Conservation (phyloP, 2,113 vertebrate species). For the Hassar affinis region DNA sequence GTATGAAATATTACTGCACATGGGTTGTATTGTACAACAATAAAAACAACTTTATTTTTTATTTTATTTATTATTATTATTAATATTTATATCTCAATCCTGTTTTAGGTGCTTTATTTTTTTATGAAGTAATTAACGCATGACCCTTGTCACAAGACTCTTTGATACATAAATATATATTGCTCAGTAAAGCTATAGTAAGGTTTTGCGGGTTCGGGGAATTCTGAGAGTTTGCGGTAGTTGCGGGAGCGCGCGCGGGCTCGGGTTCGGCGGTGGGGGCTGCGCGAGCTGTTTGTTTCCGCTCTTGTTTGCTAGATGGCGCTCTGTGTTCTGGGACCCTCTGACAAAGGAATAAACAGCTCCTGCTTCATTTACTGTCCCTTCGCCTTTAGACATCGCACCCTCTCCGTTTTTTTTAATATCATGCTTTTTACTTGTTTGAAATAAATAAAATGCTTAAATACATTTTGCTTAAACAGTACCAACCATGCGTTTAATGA, state of each 20-base stretch:
- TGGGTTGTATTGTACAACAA: neutral
- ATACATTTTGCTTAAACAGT: neutral
- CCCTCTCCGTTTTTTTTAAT: slow-evolving; percentile 14
- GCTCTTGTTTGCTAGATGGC: slow-evolving; percentile 91
- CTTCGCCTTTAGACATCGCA: slow-evolving; percentile 31
- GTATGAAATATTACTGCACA: neutral
- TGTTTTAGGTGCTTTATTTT: too few relatives aligned
- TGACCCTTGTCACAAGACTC: too few relatives aligned
- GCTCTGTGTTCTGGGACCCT: slow-evolving; percentile 85
- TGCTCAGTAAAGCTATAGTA: neutral
- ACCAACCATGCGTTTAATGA: neutral
- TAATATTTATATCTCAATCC: too few relatives aligned
- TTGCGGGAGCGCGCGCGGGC: slow-evolving; percentile 48
- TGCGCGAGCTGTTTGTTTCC: slow-evolving; percentile 73
- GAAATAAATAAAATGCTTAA: neutral
- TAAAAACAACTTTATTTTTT: neutral
- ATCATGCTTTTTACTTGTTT: slow-evolving; percentile 1
- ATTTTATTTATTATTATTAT: neutral
- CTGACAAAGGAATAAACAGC: slow-evolving; percentile 62
- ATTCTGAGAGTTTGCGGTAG: neutral
- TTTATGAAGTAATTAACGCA: neutral
- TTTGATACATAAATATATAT: neutral
- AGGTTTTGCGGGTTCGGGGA: neutral
- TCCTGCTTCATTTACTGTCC: slow-evolving; percentile 45
- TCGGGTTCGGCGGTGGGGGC: slow-evolving; percentile 52